phyloP scores from a whole-genome alignment of 2,888 invertebrate species.

The Taenaris catops region DNA sequence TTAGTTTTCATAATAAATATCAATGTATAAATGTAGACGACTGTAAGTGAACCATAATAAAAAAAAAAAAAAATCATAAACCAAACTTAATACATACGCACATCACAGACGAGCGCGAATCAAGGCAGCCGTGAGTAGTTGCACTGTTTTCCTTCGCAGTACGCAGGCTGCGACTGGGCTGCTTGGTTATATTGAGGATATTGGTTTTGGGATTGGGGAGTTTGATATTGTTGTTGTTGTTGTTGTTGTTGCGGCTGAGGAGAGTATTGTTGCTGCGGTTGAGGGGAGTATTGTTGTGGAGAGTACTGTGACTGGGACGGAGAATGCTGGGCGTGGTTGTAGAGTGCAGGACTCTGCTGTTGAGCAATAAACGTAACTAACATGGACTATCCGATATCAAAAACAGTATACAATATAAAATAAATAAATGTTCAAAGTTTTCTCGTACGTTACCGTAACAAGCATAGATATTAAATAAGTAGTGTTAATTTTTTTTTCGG shows the following conservation, averaged over 20 bases:
- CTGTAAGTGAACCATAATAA: too few species aligned
- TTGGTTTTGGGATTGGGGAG: conserved; percentile 27
- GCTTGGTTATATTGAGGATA: conserved; percentile 29
- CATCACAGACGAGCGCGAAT: too few species aligned
- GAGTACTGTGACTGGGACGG: conserved; percentile 35
- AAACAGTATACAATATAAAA: too few species aligned
- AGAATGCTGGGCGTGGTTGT: conserved; percentile 71
- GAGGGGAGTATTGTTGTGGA: conserved; percentile 28
- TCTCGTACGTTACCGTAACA: too few species aligned
- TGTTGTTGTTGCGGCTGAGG: conserved; percentile 24
- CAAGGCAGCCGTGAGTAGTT: too few species aligned
- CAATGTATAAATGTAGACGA: too few species aligned
- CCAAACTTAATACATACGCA: too few species aligned
- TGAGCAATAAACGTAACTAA: conserved; percentile 31
- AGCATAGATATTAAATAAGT: too few species aligned
- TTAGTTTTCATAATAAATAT: too few species aligned
- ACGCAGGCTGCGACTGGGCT: conserved; percentile 42
- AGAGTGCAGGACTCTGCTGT: conserved; percentile 68
- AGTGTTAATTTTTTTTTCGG: too few species aligned
- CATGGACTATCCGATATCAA: conserved; percentile 17
- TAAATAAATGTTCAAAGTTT: too few species aligned
- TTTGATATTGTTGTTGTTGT: conserved; percentile 25
- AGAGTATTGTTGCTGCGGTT: conserved; percentile 22
- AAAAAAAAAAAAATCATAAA: too few species aligned
- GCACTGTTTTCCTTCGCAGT: conserved; percentile 58